A percentile compares a stretch with the other conserved stretches of the same genome.
Conservation (phyloP, 2,113 vertebrate species). For the Ptyas mucosa region DNA sequence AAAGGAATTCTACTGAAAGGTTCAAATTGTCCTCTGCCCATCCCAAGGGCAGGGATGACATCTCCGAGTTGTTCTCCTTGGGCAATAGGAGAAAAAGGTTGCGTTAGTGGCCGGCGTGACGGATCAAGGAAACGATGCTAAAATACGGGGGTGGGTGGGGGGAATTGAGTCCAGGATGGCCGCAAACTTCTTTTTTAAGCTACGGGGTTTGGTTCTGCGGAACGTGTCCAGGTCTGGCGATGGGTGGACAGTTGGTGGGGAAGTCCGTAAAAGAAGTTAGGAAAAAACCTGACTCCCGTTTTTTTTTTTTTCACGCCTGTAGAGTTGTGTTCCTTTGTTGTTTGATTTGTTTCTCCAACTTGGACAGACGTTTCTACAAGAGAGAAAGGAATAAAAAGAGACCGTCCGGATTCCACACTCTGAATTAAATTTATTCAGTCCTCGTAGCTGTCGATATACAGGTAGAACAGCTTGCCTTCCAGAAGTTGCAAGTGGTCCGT, state of each 20-base stretch:
- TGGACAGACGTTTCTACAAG: background rate
- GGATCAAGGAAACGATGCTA: background rate
- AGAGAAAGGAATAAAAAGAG: background rate
- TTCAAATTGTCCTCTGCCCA: background rate
- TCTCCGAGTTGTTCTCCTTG: rapidly evolving
- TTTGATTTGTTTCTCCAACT: background rate
- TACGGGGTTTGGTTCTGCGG: background rate
- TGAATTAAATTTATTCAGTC: background rate
- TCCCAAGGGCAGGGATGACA: background rate
- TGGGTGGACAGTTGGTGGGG: background rate
- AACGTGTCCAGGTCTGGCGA: too few species aligned
- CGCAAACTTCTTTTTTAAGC: background rate
- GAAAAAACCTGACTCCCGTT: too few species aligned
- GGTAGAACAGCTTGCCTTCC: too few species aligned
- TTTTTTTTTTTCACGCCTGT: too few species aligned
- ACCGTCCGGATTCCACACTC: background rate
- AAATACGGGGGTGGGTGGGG: too few species aligned
- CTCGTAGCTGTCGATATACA: too few species aligned
- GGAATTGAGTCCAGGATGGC: too few species aligned
- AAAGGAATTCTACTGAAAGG: background rate
- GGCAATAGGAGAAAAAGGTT: background rate
- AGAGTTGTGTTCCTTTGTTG: background rate
- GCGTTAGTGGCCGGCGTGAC: background rate
- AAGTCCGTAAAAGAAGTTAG: too few species aligned
- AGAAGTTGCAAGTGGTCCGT: too few species aligned